These are phyloP conservation scores for Spodoptera frugiperda DNA, from an alignment of 1,140 invertebrate genomes.

Conservation along the genomic window DNA sequence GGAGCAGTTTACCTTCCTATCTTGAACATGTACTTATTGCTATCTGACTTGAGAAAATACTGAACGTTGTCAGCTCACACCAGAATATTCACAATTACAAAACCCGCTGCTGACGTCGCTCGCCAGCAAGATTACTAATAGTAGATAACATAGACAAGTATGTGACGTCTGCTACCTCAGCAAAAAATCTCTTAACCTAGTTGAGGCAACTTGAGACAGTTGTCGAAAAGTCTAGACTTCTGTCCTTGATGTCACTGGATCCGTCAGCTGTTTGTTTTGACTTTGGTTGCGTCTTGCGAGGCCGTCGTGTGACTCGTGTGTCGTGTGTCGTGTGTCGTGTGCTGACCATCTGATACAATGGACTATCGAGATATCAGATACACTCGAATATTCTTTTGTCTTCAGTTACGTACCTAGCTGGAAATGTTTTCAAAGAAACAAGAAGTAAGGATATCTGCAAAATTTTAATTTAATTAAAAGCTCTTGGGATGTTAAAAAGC, in stretches of 20 bases:
- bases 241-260: slow-evolving; percentile 13
- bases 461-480: no score
- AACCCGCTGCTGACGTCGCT: no score
- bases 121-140: no score
- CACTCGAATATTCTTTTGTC: neutral
- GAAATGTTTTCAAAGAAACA: neutral
- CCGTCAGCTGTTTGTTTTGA: slow-evolving; percentile 19
- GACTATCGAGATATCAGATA: slow-evolving; percentile 12
- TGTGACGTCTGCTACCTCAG: neutral
- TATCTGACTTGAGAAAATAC: neutral
- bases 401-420: no score
- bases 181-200: neutral
- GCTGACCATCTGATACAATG: slow-evolving; percentile 10
- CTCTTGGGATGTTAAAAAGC: no score
- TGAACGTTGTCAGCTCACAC: no score
- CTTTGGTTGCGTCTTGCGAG: neutral
- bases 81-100: no score
- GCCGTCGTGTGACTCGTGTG: slow-evolving; percentile 21
- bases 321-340: slow-evolving; percentile 15
- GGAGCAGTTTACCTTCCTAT: neutral
- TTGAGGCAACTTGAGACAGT: slow-evolving; percentile 10
- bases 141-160: no score
- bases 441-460: no score
- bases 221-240: slow-evolving; percentile 21
- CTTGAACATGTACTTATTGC: slow-evolving; percentile 7